Evolutionary conservation across 2,888 invertebrate genomes (phyloP).

Genomic region (Tetramorium bicarinatum): DNA sequence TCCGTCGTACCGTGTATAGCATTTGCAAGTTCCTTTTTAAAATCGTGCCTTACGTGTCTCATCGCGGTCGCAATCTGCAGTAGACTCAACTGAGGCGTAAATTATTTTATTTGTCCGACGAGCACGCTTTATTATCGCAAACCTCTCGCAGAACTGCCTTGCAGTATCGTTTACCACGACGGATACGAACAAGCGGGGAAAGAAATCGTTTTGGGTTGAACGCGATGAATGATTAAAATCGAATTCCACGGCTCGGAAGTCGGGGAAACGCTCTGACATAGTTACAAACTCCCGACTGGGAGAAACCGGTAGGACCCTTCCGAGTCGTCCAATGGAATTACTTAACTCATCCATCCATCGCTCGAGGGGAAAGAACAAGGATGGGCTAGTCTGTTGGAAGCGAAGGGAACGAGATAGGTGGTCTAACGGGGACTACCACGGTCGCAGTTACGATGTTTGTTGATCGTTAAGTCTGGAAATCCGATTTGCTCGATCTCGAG

Average conservation of each 20-base stretch:
- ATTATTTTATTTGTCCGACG: constrained; percentile 54
- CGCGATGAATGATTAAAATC: constrained; percentile 59
- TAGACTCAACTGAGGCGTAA: constrained; percentile 63
- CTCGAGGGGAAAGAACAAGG: constrained; percentile 55
- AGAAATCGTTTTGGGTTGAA: constrained; percentile 27
- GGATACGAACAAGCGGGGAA: background rate
- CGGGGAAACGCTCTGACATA: constrained; percentile 37
- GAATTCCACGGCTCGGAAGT: constrained; percentile 51
- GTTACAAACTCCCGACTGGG: constrained; percentile 44
- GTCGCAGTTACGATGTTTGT: constrained; percentile 67
- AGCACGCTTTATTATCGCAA: constrained; percentile 23
- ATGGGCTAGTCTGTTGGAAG: constrained; percentile 25
- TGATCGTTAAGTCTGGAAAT: constrained; percentile 70
- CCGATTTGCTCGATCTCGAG: constrained; percentile 57
- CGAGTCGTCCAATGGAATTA: constrained; percentile 72
- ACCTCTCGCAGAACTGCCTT: too few relatives aligned
- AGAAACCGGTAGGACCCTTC: constrained; percentile 55
- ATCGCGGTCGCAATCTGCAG: constrained; percentile 23
- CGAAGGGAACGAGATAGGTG: constrained; percentile 44
- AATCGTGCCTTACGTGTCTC: constrained; percentile 62
- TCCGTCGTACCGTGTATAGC: background rate
- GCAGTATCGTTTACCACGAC: constrained; percentile 12
- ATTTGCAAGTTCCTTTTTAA: background rate
- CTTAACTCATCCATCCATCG: constrained; percentile 67
- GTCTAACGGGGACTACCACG: constrained; percentile 30